Conservation (phyloP, 2,113 vertebrate species). For the Pitta sordida region DNA sequence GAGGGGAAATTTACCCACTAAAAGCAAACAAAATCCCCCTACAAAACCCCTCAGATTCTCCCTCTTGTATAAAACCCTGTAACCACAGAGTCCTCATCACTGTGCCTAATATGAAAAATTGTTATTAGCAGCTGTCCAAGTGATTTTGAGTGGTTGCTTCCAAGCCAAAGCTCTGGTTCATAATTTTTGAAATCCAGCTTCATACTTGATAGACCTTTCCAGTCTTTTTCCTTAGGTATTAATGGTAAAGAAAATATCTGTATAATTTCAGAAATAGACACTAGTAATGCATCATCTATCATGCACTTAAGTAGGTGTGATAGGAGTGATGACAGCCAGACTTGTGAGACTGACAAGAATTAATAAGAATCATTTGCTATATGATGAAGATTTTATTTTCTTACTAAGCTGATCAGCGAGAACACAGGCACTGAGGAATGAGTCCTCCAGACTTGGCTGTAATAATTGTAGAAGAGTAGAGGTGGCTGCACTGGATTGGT, state of each 20-base stretch:
- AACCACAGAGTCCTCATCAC: not conserved
- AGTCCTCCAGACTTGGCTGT: not conserved
- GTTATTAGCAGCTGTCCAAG: not conserved
- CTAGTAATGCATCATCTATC: not conserved
- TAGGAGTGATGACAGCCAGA: not conserved
- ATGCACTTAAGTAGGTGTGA: not conserved
- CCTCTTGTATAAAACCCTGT: not conserved
- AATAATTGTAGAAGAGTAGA: not conserved
- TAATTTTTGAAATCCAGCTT: not conserved
- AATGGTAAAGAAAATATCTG: not conserved
- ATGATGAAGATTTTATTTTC: not conserved
- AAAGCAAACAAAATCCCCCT: not conserved
- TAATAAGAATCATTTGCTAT: not conserved
- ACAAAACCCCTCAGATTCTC: accelerated
- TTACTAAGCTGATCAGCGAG: not conserved
- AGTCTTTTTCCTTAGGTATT: not conserved
- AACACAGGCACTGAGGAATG: not conserved
- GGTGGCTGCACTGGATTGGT: not conserved
- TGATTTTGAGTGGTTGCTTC: not conserved
- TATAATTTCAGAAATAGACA: not conserved
- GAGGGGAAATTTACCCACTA: not conserved
- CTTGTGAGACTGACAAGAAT: not conserved
- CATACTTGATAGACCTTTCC: not conserved
- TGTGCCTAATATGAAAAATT: not conserved
- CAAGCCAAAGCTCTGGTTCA: not conserved